A percentile compares a stretch with the other conserved stretches of the same genome.
These are phyloP conservation scores for Cyclargus thomasi DNA, from an alignment of 1,140 invertebrate species.

Conservation along the genomic window DNA sequence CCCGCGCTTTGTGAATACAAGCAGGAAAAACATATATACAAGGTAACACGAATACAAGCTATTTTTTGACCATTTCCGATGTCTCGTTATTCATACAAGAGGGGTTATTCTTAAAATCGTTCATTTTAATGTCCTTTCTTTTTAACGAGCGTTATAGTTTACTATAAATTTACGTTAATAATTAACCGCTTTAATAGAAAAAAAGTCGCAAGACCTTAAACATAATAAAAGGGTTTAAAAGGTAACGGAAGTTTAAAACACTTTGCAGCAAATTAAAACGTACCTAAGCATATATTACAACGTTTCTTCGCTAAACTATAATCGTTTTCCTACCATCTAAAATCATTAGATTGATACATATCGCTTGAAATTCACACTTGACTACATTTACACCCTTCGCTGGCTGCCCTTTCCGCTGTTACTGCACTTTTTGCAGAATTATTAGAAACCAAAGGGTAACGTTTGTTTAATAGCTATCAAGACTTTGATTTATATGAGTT, in stretches of 20 bases:
- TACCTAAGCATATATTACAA: too few relatives aligned
- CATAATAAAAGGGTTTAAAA: too few relatives aligned
- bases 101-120: conserved; percentile 20
- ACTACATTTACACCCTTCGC: not conserved
- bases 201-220: too few relatives aligned
- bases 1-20: not conserved
- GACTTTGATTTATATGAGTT: not conserved
- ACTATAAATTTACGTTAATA: too few relatives aligned
- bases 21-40: conserved; percentile 30
- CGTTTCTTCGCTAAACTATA: not conserved
- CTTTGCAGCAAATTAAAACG: too few relatives aligned
- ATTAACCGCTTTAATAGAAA: too few relatives aligned
- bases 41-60: conserved; percentile 28
- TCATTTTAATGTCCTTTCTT: too few relatives aligned
- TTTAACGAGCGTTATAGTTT: too few relatives aligned
- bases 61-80: conserved; percentile 30
- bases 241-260: too few relatives aligned
- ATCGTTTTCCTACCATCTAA: not conserved
- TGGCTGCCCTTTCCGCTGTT: not conserved
- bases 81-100: conserved; percentile 35
- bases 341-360: not conserved
- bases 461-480: not conserved
- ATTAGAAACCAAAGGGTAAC: not conserved
- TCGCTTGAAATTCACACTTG: not conserved
- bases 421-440: not conserved